Conservation (phyloP, 1,140 invertebrate genomes). For the Drosophila asahinai region DNA sequence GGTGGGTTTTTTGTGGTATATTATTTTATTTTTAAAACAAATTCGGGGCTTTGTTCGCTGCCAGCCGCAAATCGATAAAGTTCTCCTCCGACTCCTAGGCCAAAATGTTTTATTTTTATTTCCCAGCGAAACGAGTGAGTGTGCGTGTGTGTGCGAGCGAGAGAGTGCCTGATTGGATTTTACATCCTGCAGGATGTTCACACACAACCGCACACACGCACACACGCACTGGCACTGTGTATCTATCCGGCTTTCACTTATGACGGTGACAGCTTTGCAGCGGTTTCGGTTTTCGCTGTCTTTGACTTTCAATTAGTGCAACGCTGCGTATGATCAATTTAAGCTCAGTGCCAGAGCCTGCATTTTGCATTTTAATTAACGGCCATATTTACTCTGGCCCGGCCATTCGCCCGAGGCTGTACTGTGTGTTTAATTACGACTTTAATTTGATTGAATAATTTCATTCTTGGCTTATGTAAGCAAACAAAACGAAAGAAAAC, state of each 20-base stretch:
- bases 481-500: conserved; percentile 22
- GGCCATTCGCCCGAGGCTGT: conserved; percentile 1
- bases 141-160: conserved; percentile 11
- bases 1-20: background rate
- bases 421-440: conserved; percentile 25
- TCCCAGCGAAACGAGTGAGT: conserved; percentile 17
- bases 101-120: conserved; percentile 56
- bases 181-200: conserved; percentile 30
- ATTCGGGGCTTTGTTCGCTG: conserved; percentile 45
- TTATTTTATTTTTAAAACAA: conserved; percentile 55
- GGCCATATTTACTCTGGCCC: conserved; percentile 8
- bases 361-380: conserved; percentile 41
- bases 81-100: conserved; percentile 44
- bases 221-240: conserved; percentile 38
- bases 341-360: conserved; percentile 14
- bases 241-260: conserved; percentile 54
- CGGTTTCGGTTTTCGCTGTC: conserved; percentile 39
- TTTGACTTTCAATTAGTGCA: conserved; percentile 64
- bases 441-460: conserved; percentile 30
- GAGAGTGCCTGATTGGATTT: conserved; percentile 58
- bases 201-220: conserved; percentile 22
- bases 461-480: conserved; percentile 2
- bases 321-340: conserved; percentile 57
- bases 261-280: conserved; percentile 44
- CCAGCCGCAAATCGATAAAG: conserved; percentile 51